Percentiles rank a stretch among this genome's conserved stretches.
Conservation (phyloP, 2,113 vertebrate genomes). For the Sebastes fasciatus region DNA sequence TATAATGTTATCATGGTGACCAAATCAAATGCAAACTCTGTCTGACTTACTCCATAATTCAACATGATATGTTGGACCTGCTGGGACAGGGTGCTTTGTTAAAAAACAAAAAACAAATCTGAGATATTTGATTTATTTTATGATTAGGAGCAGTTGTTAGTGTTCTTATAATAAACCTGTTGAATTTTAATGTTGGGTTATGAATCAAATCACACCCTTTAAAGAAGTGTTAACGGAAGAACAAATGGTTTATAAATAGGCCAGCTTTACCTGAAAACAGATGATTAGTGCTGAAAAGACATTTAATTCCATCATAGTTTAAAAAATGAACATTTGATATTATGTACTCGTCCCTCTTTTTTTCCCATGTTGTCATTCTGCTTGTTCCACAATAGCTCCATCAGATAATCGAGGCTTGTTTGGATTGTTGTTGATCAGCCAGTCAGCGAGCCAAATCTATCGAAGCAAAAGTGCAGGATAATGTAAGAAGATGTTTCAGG, state of each 20-base stretch:
- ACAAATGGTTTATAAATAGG: background rate
- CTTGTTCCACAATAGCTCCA: conserved; percentile 52
- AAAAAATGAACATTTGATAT: background rate
- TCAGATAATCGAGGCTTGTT: conserved; percentile 87
- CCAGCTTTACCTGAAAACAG: background rate
- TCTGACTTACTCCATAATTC: background rate
- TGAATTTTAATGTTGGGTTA: background rate
- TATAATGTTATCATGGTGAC: background rate
- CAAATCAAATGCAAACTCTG: background rate
- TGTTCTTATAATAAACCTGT: background rate
- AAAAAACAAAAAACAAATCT: background rate
- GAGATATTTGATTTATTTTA: background rate
- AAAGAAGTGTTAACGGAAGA: background rate
- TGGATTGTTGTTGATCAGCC: conserved; percentile 92
- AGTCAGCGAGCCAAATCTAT: conserved; percentile 95
- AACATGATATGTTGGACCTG: background rate
- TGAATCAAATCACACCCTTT: background rate
- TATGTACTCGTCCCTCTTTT: background rate
- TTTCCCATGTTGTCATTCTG: background rate
- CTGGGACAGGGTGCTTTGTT: background rate
- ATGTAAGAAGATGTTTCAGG: background rate
- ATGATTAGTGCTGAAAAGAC: background rate
- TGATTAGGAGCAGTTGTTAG: background rate
- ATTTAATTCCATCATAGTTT: background rate
- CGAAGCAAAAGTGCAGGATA: conserved; percentile 19